Percentiles rank a stretch among this genome's conserved stretches.
phyloP scores from a whole-genome alignment of 2,797 vertebrate genomes.

The Lithobates sylvaticus region DNA sequence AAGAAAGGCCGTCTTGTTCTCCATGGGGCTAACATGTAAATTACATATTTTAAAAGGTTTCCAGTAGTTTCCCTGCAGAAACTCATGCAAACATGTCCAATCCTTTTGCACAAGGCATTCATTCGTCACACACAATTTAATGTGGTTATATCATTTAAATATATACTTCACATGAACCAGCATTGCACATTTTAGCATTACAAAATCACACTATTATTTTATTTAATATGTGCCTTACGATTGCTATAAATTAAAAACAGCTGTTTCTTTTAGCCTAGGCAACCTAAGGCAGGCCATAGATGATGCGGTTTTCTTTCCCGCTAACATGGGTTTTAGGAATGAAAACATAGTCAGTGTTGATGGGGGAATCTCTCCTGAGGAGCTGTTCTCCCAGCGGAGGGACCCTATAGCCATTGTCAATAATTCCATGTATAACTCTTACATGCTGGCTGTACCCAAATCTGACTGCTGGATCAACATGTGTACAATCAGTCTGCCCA shows the following conservation, averaged over 20 bases:
- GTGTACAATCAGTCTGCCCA: too few species aligned
- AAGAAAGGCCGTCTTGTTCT: slow-evolving; percentile 51
- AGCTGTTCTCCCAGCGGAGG: too few species aligned
- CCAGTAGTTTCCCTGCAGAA: not conserved
- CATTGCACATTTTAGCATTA: not conserved
- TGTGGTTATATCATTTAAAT: not conserved
- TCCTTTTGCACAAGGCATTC: not conserved
- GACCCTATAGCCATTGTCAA: too few species aligned
- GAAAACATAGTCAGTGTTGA: too few species aligned
- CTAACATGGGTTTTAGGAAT: too few species aligned
- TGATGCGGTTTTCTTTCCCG: too few species aligned
- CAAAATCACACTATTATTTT: not conserved
- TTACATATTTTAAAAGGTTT: slow-evolving; percentile 1
- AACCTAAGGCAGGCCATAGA: too few species aligned
- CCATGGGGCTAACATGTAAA: slow-evolving; percentile 6
- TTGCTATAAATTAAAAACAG: not conserved
- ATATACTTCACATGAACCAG: not conserved
- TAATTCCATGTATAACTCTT: too few species aligned
- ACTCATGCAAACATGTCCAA: not conserved
- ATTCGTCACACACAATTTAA: not conserved
- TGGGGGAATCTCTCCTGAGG: too few species aligned
- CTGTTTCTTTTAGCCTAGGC: not conserved
- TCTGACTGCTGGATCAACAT: too few species aligned
- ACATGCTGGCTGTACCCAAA: too few species aligned
- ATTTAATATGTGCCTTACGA: not conserved